A percentile compares a stretch with the other conserved stretches of the same genome.
Evolutionary conservation across 1,140 invertebrate species (phyloP).

Genomic region (Phortica variegata): DNA sequence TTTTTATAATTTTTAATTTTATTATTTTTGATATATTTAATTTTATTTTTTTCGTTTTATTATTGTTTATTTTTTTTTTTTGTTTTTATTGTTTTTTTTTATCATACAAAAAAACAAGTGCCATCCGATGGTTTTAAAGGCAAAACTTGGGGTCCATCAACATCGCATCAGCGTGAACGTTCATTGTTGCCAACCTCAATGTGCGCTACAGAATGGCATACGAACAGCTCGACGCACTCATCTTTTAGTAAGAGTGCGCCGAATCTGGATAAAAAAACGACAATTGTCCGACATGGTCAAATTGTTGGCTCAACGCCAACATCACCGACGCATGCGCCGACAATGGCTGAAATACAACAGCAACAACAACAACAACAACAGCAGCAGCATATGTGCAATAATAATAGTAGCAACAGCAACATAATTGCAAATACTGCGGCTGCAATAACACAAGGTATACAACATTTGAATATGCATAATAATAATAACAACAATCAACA

Average conservation of each 20-base stretch:
- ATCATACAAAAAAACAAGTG: slow-evolving; percentile 59
- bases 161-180: slow-evolving; percentile 81
- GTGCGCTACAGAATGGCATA: slow-evolving; percentile 52
- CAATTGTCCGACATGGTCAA: slow-evolving; percentile 13
- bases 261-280: slow-evolving; percentile 73
- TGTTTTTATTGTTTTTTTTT: slow-evolving; percentile 12
- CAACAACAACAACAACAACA: no score
- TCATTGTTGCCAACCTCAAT: slow-evolving; percentile 66
- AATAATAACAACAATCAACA: slow-evolving; percentile 18
- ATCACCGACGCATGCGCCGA: slow-evolving; percentile 12
- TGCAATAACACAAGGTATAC: slow-evolving; percentile 35
- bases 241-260: slow-evolving; percentile 68
- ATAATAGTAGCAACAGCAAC: slow-evolving; percentile 4
- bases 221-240: slow-evolving; percentile 54
- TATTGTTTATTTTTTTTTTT: slow-evolving; percentile 15
- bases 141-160: slow-evolving; percentile 96
- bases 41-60: slow-evolving; percentile 15
- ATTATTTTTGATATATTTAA: slow-evolving; percentile 7
- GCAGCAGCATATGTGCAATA: no score
- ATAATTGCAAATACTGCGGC: slow-evolving; percentile 23
- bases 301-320: slow-evolving; percentile 22
- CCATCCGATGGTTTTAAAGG: slow-evolving; percentile 92
- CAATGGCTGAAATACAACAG: slow-evolving; percentile 18
- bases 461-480: slow-evolving; percentile 36
- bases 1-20: not conserved